Conservation (phyloP, 1,140 invertebrate species). For the Hycleus phaleratus region DNA sequence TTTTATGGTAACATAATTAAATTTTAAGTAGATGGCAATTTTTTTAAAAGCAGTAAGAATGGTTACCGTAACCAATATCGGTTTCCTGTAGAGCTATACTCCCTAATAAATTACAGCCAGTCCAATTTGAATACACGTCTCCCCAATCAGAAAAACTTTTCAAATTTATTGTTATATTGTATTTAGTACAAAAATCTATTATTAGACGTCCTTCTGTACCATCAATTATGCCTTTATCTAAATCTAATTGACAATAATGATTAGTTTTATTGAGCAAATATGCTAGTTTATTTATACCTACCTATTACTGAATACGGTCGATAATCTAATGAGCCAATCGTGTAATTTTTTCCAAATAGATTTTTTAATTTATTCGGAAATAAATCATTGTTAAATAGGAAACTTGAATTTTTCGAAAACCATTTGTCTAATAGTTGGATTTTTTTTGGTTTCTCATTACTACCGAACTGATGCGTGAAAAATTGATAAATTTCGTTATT, state of each 20-base stretch:
- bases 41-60: too few relatives aligned
- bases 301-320: constrained; percentile 16
- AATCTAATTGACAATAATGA: neutral
- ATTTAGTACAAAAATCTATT: constrained; percentile 1
- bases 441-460: neutral
- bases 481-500: constrained; percentile 2
- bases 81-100: neutral
- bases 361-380: constrained; percentile 19
- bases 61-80: constrained; percentile 6
- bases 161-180: constrained; percentile 2
- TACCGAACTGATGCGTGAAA: constrained; percentile 13
- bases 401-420: constrained; percentile 15
- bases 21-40: too few relatives aligned
- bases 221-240: neutral
- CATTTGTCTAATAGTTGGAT: constrained; percentile 12
- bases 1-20: too few relatives aligned
- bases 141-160: constrained; percentile 2
- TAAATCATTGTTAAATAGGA: constrained; percentile 7
- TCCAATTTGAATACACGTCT: constrained; percentile 8
- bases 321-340: constrained; percentile 15
- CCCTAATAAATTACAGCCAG: neutral
- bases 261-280: neutral
- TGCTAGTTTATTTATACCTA: neutral
- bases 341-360: constrained; percentile 10
- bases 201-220: constrained; percentile 2